phyloP scores from a whole-genome alignment of 2,888 invertebrate genomes.

The Campoplex capitator region DNA sequence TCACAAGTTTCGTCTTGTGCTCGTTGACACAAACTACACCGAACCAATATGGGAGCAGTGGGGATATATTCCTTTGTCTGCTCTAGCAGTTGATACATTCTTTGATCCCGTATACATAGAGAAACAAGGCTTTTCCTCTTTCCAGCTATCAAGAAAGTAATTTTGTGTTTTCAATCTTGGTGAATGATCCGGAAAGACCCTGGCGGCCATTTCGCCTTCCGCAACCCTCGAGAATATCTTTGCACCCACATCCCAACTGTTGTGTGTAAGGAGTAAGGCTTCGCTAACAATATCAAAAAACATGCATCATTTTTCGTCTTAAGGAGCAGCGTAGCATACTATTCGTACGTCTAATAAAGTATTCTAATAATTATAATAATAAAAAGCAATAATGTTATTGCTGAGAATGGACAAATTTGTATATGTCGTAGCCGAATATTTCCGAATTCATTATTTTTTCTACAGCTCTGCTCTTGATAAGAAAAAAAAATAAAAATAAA shows the following conservation, averaged over 20 bases:
- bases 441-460: background rate
- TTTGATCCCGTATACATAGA: constrained; percentile 11
- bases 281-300: background rate
- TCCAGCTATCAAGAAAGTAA: constrained; percentile 69
- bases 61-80: constrained; percentile 8
- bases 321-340: background rate
- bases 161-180: constrained; percentile 77
- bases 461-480: background rate
- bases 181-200: constrained; percentile 75
- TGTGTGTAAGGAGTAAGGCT: no score
- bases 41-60: background rate
- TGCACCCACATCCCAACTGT: background rate
- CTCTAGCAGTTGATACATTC: background rate
- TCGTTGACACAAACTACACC: background rate
- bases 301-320: background rate
- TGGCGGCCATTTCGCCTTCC: constrained; percentile 43
- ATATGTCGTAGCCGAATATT: background rate
- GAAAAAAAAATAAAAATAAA: background rate
- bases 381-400: background rate
- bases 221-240: constrained; percentile 13
- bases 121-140: background rate
- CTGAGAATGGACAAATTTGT: background rate
- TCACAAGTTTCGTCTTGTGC: background rate
- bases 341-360: no score
- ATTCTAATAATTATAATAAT: background rate